These are phyloP conservation scores for Epiblema foenella DNA, from an alignment of 2,888 invertebrate species.

Conservation along the genomic window DNA sequence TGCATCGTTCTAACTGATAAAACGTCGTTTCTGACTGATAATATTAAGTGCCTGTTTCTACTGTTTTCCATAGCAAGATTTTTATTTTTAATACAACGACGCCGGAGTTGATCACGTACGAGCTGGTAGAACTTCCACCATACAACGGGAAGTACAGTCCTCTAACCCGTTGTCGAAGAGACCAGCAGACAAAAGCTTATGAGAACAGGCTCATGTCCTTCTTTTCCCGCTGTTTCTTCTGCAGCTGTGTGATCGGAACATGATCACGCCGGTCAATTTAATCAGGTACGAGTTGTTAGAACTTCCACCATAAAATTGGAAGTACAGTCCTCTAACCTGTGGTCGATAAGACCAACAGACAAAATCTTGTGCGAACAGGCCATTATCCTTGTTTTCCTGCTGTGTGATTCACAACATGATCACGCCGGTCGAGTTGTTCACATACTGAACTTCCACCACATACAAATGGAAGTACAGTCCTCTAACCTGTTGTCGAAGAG, in stretches of 20 bases:
- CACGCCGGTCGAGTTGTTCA: conserved; percentile 92
- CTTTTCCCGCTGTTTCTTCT: conserved; percentile 87
- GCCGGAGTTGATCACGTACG: too few species aligned
- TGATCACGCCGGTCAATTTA: conserved; percentile 92
- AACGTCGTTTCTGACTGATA: too few species aligned
- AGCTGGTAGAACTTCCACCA: too few species aligned
- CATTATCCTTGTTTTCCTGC: too few species aligned
- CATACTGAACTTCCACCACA: not conserved
- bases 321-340: conserved; percentile 80
- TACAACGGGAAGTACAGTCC: too few species aligned
- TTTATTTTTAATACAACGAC: too few species aligned
- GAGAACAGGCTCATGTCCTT: conserved; percentile 89
- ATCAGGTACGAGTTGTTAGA: conserved; percentile 87
- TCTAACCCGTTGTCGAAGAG: conserved; percentile 15
- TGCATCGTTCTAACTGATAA: too few species aligned
- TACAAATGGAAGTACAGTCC: too few species aligned
- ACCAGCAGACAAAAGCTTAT: conserved; percentile 76
- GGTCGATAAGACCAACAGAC: conserved; percentile 86
- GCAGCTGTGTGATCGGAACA: conserved; percentile 94
- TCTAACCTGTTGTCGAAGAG: conserved; percentile 88
- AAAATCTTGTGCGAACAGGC: too few species aligned
- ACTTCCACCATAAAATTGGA: conserved; percentile 88
- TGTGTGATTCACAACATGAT: conserved; percentile 95
- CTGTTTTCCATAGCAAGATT: too few species aligned
- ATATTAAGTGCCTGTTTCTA: too few species aligned